A percentile compares a stretch with the other conserved stretches of the same genome.
Conservation (phyloP, 1,140 invertebrate species). For the Sogatella furcifera region DNA sequence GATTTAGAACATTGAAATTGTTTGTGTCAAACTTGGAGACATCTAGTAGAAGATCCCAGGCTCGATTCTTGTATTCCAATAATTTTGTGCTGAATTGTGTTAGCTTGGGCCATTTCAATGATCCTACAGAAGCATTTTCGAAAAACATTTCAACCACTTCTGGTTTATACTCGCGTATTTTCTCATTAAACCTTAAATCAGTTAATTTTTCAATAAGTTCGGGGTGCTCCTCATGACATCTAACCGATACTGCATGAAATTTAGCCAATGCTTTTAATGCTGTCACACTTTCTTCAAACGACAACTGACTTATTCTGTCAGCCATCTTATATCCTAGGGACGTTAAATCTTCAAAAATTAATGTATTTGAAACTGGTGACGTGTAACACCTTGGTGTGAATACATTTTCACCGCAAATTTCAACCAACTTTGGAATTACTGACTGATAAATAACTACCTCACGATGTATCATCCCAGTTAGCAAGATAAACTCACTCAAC, state of each 20-base stretch:
- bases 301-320: neutral
- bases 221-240: neutral
- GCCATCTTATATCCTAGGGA: neutral
- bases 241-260: neutral
- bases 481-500: neutral
- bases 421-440: neutral
- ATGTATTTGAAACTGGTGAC: neutral
- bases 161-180: no score
- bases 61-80: neutral
- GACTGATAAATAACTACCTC: neutral
- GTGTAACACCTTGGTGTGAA: neutral
- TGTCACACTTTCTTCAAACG: neutral
- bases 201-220: neutral
- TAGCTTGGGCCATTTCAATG: neutral
- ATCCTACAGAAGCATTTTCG: no score
- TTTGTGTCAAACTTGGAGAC: neutral
- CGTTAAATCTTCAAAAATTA: neutral
- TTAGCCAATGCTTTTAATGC: neutral
- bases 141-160: no score
- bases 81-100: neutral
- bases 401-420: neutral
- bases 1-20: conserved; percentile 26
- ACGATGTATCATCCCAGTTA: neutral
- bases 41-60: neutral
- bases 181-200: no score